These are phyloP conservation scores for Coccyzus lansbergi DNA, from an alignment of 2,797 vertebrate genomes.

Conservation along the genomic window DNA sequence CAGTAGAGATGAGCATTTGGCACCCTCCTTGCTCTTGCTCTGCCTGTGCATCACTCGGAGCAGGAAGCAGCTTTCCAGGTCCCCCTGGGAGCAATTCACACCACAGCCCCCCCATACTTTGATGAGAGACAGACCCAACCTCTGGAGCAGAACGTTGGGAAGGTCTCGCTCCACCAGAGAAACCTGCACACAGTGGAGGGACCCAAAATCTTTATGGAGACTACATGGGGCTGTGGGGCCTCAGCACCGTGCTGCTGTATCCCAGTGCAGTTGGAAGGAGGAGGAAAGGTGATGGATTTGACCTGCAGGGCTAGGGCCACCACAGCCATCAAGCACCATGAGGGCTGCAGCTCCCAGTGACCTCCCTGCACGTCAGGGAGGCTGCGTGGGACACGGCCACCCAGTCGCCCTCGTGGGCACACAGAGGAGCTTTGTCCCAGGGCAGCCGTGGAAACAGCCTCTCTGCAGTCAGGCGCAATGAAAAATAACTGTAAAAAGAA, in stretches of 20 bases:
- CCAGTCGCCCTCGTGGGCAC: background rate
- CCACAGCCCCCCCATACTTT: fast-evolving
- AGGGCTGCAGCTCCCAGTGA: background rate
- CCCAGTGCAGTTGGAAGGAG: background rate
- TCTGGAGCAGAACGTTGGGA: fast-evolving
- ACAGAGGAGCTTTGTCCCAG: slow-evolving; percentile 9
- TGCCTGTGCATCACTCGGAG: fast-evolving
- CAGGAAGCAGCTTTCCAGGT: background rate
- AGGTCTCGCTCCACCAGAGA: background rate
- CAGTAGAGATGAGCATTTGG: background rate
- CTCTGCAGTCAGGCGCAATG: background rate
- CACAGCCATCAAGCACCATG: fast-evolving
- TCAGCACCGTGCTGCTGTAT: background rate
- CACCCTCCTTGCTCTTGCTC: background rate
- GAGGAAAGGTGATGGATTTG: background rate
- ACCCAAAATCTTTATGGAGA: background rate
- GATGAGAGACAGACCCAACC: no score
- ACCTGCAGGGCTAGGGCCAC: background rate
- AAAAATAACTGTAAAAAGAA: background rate
- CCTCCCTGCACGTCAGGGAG: background rate
- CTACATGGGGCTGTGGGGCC: fast-evolving
- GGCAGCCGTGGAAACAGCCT: background rate
- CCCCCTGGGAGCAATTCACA: fast-evolving
- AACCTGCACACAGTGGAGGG: background rate
- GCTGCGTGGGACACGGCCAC: background rate